Evolutionary conservation across 2,797 vertebrate genomes (phyloP), one percentile per base, ranked within the genome.

Genomic region (Myripristis murdjan): DNA sequence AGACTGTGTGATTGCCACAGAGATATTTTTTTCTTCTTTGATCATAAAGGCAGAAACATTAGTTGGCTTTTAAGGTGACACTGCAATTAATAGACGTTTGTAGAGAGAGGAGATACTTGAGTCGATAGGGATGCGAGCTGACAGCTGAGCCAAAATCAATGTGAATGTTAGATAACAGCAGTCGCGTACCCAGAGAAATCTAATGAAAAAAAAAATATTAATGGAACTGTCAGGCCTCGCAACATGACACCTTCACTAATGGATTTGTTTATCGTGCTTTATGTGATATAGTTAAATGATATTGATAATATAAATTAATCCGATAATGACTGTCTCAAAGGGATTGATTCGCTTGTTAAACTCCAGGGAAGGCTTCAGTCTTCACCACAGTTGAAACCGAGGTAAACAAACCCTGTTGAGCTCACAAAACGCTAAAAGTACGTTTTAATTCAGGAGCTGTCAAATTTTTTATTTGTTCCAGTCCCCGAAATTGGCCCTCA

Each of bases 401-500:
- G 6, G 35, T 52, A 51, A 70, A 64, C 10, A 49, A 23, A 16
- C 24, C 28, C n/a, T 8, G 39, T 62, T 16, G 16, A 33, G 15
- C 16, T 31, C 1, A 9, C 18, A 43, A 54, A 37, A 5, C 35
- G 39, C 15, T 65, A 14, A 47, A 43, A 70, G 11, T 1, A 14
- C 18, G 41, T 61, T 60, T 58, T 31, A 60, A 31, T 8, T 31
- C 41, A n/a, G n/a, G n/a, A n/a, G n/a, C n/a, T n/a, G n/a, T n/a
- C n/a, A n/a, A n/a, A n/a, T n/a, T n/a, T n/a, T n/a, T n/a, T n/a
- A n/a, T n/a, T n/a, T n/a, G n/a, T n/a, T n/a, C n/a, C n/a, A n/a
- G n/a, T n/a, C n/a, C n/a, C n/a, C n/a, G n/a, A n/a, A n/a, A n/a
- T n/a, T n/a, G n/a, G n/a, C n/a, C n/a, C n/a, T n/a, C n/a, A n/a